Evolutionary conservation across 2,888 invertebrate genomes (phyloP).

Genomic region (Bursaphelenchus okinawaensis): DNA sequence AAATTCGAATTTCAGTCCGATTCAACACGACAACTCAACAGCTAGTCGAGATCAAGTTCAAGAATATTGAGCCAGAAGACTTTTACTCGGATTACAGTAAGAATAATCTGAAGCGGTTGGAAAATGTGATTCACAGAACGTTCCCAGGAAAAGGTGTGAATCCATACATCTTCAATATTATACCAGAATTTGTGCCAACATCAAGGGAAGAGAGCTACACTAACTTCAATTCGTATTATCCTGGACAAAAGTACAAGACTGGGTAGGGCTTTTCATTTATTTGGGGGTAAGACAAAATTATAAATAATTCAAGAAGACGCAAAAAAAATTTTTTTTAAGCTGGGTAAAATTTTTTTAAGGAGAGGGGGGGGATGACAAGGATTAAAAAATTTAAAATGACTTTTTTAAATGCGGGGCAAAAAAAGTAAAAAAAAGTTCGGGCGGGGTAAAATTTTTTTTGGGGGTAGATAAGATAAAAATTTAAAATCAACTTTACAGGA

Average conservation of each 20-base stretch:
- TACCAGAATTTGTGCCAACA: conserved; percentile 24
- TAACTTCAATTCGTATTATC: conserved; percentile 9
- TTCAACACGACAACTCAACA: conserved; percentile 40
- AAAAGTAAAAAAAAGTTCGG: too few species aligned
- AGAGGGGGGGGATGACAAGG: too few species aligned
- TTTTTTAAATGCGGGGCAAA: too few species aligned
- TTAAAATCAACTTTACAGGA: too few species aligned
- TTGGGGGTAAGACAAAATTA: not conserved
- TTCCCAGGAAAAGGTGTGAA: conserved; percentile 50
- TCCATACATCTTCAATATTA: conserved; percentile 48
- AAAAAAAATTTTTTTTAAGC: too few species aligned
- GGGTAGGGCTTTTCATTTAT: conserved; percentile 12
- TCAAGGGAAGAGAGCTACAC: conserved; percentile 21
- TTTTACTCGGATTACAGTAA: conserved; percentile 35
- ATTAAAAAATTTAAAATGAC: too few species aligned
- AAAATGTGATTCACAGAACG: conserved; percentile 38
- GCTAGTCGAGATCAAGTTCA: conserved; percentile 40
- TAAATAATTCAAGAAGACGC: conserved; percentile 6
- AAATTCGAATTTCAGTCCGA: conserved; percentile 29
- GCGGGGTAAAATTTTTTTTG: too few species aligned
- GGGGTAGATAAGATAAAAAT: too few species aligned
- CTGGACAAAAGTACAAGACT: conserved; percentile 12
- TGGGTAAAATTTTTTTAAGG: conserved; percentile 20
- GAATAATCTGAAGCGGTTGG: conserved; percentile 33
- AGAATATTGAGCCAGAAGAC: conserved; percentile 49